Evolutionary conservation across 1,140 invertebrate genomes (phyloP), one percentile per base, ranked within the genome.

Genomic region (Cardiocondyla obscurior): DNA sequence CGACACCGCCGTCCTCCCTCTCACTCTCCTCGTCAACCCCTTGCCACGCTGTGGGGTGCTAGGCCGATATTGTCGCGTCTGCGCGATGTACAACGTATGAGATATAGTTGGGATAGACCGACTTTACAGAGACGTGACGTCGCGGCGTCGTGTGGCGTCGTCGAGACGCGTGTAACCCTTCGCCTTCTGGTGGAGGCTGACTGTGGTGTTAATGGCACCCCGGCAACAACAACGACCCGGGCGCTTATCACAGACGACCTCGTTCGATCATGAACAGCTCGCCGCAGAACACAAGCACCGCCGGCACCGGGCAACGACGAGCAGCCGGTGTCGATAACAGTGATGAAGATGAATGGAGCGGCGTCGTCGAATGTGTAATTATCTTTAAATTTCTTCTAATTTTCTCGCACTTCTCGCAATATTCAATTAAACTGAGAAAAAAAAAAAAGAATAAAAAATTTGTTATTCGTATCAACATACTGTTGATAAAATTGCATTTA

Each of bases 271-370:
- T 94, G 93, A 93, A 92, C 89, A 90, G 65, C 81, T 92, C 91
- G 44, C 88, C 92, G 49, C 88, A 92, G 81, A 92, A 88, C 76
- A 90, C 90, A 0, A 92, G 92, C 65, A 81, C 64, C 58, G 74
- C 86, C 69, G 86, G 86, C 67, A 79, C 84, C 53, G 82, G 82
- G 49, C 79, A 87, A 30, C 87, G 86, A 6, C 64, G 44, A 12
- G 30, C 70, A 19, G 33, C 90, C 81, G 91, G 90, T 49, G 83
- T 90, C 44, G 92, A 92, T 57, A 93, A 93, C 89, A 94, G 92
- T 83, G 93, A 94, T 82, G 93, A 94, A 67, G 93, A 94, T 46
- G 93, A 94, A 79, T 94, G 93, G 93, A 94, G 92, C 88, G 92
- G 92, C 82, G 90, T 92, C 84, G 93, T 94, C 60, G 93, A 94